Evolutionary conservation across 1,140 invertebrate genomes (phyloP).

Genomic region (Lepidurus packardi): DNA sequence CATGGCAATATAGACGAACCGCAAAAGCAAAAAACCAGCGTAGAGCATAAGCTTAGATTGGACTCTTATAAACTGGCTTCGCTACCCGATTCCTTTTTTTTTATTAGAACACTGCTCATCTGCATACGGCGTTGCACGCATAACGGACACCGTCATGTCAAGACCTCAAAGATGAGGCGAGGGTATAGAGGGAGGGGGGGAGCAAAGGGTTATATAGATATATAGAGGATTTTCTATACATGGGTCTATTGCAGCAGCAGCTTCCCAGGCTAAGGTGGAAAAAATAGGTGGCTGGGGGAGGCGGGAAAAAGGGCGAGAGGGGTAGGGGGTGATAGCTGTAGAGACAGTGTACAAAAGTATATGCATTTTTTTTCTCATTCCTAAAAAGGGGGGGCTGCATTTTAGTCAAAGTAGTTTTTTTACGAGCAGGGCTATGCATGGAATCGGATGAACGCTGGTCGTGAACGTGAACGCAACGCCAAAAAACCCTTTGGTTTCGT

Average conservation of each 20-base stretch:
- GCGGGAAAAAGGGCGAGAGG: conserved; percentile 3
- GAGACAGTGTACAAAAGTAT: conserved; percentile 11
- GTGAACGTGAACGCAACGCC: not conserved
- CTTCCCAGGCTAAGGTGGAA: conserved; percentile 20
- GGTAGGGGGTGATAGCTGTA: not conserved
- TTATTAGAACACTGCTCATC: conserved; percentile 15
- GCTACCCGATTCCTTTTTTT: conserved; percentile 13
- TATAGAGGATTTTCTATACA: conserved; percentile 12
- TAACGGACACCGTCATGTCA: conserved; percentile 4
- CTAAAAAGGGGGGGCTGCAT: conserved; percentile 1
- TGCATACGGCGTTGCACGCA: conserved; percentile 10
- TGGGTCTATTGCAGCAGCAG: not conserved
- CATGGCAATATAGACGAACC: conserved; percentile 5
- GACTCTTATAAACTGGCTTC: not conserved
- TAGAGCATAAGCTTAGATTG: not conserved
- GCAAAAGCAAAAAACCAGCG: not conserved
- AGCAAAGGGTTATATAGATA: conserved; percentile 11
- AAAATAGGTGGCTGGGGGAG: conserved; percentile 10
- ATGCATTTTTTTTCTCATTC: not conserved
- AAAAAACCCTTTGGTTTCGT: conserved; percentile 8
- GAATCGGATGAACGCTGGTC: conserved; percentile 1
- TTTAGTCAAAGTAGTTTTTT: conserved; percentile 22
- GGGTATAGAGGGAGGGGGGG: not conserved
- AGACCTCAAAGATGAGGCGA: conserved; percentile 12
- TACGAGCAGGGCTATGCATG: not conserved